Evolutionary conservation across 1,140 invertebrate species (phyloP).

Genomic region (Zaprionus camerounensis): DNA sequence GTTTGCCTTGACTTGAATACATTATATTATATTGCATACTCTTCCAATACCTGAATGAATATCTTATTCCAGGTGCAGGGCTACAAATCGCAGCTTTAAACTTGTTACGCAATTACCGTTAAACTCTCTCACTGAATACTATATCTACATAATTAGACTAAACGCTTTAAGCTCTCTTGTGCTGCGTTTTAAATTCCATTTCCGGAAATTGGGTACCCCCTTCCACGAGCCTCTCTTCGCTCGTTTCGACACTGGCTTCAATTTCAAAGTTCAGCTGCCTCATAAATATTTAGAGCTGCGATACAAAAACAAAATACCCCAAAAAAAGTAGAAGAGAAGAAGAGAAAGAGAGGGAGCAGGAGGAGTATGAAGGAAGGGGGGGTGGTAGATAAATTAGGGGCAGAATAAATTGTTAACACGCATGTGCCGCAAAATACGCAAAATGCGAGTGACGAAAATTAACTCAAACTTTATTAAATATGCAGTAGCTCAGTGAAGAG

Average conservation of each 20-base stretch:
- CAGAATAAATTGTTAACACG: slow-evolving; percentile 72
- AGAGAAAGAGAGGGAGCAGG: not conserved
- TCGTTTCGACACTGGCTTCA: not conserved
- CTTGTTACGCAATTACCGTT: slow-evolving; percentile 7
- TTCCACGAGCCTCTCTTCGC: not conserved
- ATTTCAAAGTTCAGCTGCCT: slow-evolving; percentile 40
- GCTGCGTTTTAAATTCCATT: slow-evolving; percentile 9
- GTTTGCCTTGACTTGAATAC: not conserved
- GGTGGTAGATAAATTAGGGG: slow-evolving; percentile 25
- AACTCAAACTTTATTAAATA: slow-evolving; percentile 78
- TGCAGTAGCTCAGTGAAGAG: slow-evolving; percentile 41
- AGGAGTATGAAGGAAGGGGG: too few species aligned
- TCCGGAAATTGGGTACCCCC: slow-evolving; percentile 17
- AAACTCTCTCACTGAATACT: not conserved
- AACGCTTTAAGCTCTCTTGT: not conserved
- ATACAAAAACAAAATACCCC: slow-evolving; percentile 38
- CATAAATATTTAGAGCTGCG: slow-evolving; percentile 69
- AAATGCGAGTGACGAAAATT: slow-evolving; percentile 75
- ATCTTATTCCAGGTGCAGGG: not conserved
- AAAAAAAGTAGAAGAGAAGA: slow-evolving; percentile 47
- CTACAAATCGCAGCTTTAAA: not conserved
- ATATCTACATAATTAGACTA: slow-evolving; percentile 8
- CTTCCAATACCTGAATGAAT: not conserved
- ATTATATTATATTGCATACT: not conserved
- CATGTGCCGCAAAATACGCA: slow-evolving; percentile 68